phyloP scores from a whole-genome alignment of 1,140 invertebrate species.

The Goniozus legneri region DNA sequence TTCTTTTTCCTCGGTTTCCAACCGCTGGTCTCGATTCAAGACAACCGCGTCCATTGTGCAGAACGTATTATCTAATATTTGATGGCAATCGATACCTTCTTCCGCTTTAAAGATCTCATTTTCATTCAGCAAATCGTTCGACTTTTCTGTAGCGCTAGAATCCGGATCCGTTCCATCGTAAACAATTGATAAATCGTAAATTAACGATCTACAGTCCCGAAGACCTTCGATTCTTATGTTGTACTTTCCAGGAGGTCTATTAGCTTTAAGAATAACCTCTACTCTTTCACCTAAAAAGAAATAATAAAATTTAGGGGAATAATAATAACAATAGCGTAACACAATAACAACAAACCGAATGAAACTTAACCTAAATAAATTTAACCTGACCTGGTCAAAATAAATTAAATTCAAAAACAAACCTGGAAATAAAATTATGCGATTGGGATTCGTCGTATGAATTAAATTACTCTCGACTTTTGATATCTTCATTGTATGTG shows the following conservation, averaged over 20 bases:
- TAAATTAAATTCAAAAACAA: conserved; percentile 8
- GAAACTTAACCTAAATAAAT: neutral
- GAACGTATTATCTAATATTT: conserved; percentile 15
- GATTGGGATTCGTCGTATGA: conserved; percentile 44
- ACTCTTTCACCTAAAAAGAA: conserved; percentile 60
- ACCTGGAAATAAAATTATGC: conserved; percentile 41
- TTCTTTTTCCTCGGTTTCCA: conserved; percentile 9
- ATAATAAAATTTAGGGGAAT: too few relatives aligned
- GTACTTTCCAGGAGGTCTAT: conserved; percentile 55
- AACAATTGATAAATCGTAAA: conserved; percentile 19
- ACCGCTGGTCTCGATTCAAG: conserved; percentile 13
- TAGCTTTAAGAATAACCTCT: conserved; percentile 59
- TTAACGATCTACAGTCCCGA: conserved; percentile 47
- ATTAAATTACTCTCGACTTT: conserved; percentile 57
- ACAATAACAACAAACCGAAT: neutral
- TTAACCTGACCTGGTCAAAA: neutral
- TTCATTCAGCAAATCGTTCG: conserved; percentile 2
- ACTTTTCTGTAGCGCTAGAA: neutral
- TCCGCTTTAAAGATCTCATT: conserved; percentile 10
- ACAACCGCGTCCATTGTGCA: conserved; percentile 32
- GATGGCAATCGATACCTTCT: conserved; percentile 24
- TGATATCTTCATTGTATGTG: conserved; percentile 53
- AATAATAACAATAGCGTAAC: too few relatives aligned
- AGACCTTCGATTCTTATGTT: conserved; percentile 55
- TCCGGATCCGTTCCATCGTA: conserved; percentile 17